Conservation (phyloP, 1,140 invertebrate genomes). For the Drosophila obscura region DNA sequence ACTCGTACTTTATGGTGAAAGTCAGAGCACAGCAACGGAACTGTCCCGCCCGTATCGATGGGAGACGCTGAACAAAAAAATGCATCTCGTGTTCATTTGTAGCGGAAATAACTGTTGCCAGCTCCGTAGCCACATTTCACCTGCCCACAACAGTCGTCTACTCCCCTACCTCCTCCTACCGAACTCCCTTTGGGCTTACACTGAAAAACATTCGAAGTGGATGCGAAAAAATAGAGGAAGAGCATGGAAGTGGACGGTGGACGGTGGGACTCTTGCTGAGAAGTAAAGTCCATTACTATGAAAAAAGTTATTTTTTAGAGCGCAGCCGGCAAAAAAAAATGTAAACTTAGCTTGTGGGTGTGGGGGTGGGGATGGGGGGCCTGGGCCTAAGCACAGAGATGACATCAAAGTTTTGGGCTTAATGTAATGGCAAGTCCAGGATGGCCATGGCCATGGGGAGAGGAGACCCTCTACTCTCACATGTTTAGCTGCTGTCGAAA, state of each 20-base stretch:
- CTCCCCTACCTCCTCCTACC: too few relatives aligned
- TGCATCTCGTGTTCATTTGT: constrained; percentile 66
- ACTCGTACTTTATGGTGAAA: constrained; percentile 1
- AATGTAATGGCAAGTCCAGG: constrained; percentile 56
- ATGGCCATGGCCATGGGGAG: background rate
- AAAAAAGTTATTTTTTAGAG: constrained; percentile 73
- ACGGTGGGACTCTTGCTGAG: constrained; percentile 8
- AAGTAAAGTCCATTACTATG: constrained; percentile 74
- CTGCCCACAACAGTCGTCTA: constrained; percentile 56
- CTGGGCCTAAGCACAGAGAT: constrained; percentile 72
- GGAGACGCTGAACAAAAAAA: constrained; percentile 41
- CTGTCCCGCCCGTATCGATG: constrained; percentile 53
- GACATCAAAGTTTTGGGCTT: constrained; percentile 77
- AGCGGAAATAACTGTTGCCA: constrained; percentile 77
- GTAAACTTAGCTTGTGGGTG: constrained; percentile 60
- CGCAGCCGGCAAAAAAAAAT: constrained; percentile 24
- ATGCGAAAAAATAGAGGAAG: constrained; percentile 10
- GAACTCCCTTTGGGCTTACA: constrained; percentile 60
- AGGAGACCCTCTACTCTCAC: constrained; percentile 19
- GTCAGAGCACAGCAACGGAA: background rate
- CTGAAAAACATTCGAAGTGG: constrained; percentile 57
- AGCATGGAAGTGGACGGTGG: background rate
- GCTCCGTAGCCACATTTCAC: constrained; percentile 60
- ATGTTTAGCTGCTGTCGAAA: constrained; percentile 64
- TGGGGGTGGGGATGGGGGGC: too few relatives aligned